These are phyloP conservation scores for Sander lucioperca DNA, from an alignment of 2,113 vertebrate species.

Conservation along the genomic window DNA sequence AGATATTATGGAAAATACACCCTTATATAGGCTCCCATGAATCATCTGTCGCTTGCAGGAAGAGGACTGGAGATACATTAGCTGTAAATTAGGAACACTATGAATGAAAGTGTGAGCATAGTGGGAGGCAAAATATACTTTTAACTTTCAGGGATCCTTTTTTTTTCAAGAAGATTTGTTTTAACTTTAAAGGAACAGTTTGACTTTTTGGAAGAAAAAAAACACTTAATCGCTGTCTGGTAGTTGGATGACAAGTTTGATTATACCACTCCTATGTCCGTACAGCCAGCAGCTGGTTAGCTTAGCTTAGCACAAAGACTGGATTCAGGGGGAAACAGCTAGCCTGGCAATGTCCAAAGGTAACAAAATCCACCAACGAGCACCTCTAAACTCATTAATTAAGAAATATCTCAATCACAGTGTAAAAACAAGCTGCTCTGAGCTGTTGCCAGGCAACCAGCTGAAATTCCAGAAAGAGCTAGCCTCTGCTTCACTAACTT, in stretches of 20 bases:
- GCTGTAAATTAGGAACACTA: slow-evolving; percentile 11
- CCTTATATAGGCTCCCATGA: slow-evolving; percentile 47
- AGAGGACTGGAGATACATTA: not conserved
- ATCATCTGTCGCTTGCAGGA: slow-evolving; percentile 51
- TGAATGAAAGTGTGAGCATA: slow-evolving; percentile 30
- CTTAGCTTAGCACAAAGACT: slow-evolving; percentile 6
- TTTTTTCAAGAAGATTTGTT: not conserved
- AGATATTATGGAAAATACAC: slow-evolving; percentile 35
- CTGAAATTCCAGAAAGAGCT: not conserved
- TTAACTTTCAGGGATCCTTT: not conserved
- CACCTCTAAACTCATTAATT: not conserved
- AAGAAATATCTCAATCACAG: not conserved
- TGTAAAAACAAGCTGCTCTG: not conserved
- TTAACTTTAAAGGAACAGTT: not conserved
- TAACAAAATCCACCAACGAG: not conserved
- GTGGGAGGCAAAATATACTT: slow-evolving; percentile 13
- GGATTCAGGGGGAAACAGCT: not conserved
- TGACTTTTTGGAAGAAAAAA: not conserved
- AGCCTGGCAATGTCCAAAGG: not conserved
- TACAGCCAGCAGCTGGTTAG: not conserved
- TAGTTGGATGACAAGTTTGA: not conserved
- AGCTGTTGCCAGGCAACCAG: too few species aligned
- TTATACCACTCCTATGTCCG: not conserved
- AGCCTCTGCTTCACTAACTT: not conserved
- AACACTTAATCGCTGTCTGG: not conserved